Base-by-base conservation (phyloP, 2,888 invertebrate genomes). In the Polydrusus tereticollis region DNA sequence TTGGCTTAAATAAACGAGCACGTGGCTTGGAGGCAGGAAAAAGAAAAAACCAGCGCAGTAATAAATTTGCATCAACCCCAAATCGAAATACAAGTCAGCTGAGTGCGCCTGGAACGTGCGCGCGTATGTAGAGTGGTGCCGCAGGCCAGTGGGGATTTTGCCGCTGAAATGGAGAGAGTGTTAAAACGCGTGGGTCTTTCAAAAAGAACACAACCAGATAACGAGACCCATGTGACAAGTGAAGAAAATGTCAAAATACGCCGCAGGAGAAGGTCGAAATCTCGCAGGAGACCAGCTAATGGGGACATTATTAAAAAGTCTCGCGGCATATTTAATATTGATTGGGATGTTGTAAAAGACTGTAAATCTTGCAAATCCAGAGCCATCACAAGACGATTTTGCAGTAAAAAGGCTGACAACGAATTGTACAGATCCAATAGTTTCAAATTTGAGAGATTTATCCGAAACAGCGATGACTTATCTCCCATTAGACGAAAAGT, bases 351-450 rank as follows among this genome's bases (percentile, higher is more conserved):
- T 74, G 87, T 87, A 73, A 86, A 87, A 80, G 88, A 88, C 77
- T 88, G 88, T 79, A 87, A 87, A 79, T 87, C 88, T 63, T 88
- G 88, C 81, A 87, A 87, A 78, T 88, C 88, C 43, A 83, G 87
- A 43, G 88, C 87, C 4, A 86, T 94, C 76, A 91, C 93, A 2
- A 89, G 93, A 69, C 89, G 93, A 52, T 89, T 94, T 80, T 94
- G 94, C 84, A 90, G 93, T 76, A 91, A 91, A 77, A 88, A 91
- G 69, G 88, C 92, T 69, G 94, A 94, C 88, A 94, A 94, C 88
- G 94, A 94, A 86, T 89, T 94, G 70, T 94, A 94, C 82, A 90
- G 94, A 78, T 94, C 94, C 77, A 94, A 94, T 85, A 94, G 94
- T 86, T 94, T 94, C 88, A 94, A 94, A 87, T 94, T 94, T 85